phyloP scores from a whole-genome alignment of 1,140 invertebrate genomes.

The Phymastichus coffea region DNA sequence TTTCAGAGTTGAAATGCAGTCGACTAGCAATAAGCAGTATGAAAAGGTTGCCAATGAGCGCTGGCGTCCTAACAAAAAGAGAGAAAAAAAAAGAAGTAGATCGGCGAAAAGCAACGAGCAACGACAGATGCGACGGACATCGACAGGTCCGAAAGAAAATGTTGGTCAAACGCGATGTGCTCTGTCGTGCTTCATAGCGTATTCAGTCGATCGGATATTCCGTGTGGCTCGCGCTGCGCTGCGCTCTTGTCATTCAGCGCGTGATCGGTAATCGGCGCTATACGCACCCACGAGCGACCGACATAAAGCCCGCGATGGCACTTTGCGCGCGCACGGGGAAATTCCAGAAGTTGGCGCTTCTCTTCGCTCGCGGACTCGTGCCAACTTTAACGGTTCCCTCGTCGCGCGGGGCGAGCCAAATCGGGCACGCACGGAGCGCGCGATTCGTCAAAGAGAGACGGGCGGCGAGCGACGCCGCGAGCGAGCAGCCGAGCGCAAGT shows the following conservation, averaged over 20 bases:
- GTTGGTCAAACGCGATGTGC: background rate
- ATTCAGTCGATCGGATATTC: slow-evolving; percentile 20
- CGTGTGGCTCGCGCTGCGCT: background rate
- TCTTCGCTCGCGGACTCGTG: background rate
- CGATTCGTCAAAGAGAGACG: too few species aligned
- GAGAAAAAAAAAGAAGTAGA: slow-evolving; percentile 7
- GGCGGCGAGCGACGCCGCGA: background rate
- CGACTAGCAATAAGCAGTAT: too few species aligned
- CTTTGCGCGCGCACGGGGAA: background rate
- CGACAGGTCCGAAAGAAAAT: background rate
- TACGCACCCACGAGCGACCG: background rate
- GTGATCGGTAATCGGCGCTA: slow-evolving; percentile 17
- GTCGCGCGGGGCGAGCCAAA: too few species aligned
- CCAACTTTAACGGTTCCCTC: too few species aligned
- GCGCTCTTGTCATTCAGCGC: slow-evolving; percentile 3
- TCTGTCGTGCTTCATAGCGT: too few species aligned
- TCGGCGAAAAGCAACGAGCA: too few species aligned
- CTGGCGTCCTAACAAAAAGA: slow-evolving; percentile 4
- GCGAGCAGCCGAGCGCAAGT: background rate
- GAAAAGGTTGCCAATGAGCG: background rate
- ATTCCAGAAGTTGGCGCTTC: slow-evolving; percentile 5
- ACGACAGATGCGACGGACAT: too few species aligned
- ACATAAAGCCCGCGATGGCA: background rate
- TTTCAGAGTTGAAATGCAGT: too few species aligned
- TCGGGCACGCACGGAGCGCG: too few species aligned